Evolutionary conservation across 2,888 invertebrate genomes (phyloP), one percentile per base, ranked within the genome.

Genomic region (Philopedon plagiatum): DNA sequence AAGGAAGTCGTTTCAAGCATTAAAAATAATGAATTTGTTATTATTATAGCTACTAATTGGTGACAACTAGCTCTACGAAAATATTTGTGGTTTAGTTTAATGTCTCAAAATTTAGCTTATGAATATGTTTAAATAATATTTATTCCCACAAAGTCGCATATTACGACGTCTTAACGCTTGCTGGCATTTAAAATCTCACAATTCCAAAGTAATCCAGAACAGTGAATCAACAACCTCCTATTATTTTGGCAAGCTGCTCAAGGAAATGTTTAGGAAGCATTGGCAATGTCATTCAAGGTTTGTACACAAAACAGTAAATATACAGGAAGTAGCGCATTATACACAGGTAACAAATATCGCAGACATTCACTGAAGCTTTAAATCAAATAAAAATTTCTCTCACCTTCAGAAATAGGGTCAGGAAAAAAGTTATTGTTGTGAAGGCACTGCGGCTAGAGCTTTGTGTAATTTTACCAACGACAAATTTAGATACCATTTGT

Each of bases 401-500:
- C 81, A 84, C 85, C 84, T 85, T 83, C 80, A 80, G 80, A 79
- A 81, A 82, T 80, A 83, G 79, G 81, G 81, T 83, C 79, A 80
- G 75, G 78, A 77, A 79, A 80, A 80, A 78, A 76, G 75, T 78
- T 79, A 77, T 81, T 79, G 78, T 76, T 75, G 74, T 78, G 78
- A 83, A 84, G 83, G 83, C 83, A 84, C 83, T 80, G 78, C 78
- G 79, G 81, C 78, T 80, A 75, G 78, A 80, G 78, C 76, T 78
- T 74, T 76, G 78, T 78, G 78, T 79, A 77, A 75, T 77, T 77
- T 78, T 76, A 78, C 78, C 81, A 82, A 84, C 83, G 81, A 83
- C 81, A 80, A 83, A 85, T 84, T 84, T 84, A 80, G 83, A 83
- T 83, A 84, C 81, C 84, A 84, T 85, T 84, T 80, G 82, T 80